These are phyloP conservation scores for Dynastes maya DNA, from an alignment of 2,888 invertebrate genomes.

Conservation along the genomic window DNA sequence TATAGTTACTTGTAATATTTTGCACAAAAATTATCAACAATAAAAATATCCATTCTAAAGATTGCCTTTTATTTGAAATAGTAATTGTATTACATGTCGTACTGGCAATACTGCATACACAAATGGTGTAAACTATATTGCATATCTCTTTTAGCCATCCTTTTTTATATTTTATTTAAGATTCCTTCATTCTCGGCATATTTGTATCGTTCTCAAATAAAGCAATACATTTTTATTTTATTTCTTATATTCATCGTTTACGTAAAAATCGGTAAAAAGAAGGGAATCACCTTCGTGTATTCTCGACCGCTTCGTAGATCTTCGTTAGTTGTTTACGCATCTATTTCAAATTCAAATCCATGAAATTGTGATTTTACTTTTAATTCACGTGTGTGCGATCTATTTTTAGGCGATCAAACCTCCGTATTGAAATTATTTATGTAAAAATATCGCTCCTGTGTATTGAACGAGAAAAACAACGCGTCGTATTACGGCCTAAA, in stretches of 20 bases:
- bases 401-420: slow-evolving; percentile 31
- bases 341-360: slow-evolving; percentile 35
- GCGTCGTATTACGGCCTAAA: slow-evolving; percentile 8
- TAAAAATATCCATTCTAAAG: too few species aligned
- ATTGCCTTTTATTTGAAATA: too few species aligned
- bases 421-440: slow-evolving; percentile 35
- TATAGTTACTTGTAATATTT: too few species aligned
- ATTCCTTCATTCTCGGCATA: too few species aligned
- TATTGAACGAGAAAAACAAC: slow-evolving; percentile 28
- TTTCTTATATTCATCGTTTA: neutral
- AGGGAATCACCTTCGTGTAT: neutral
- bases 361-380: slow-evolving; percentile 29
- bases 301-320: neutral
- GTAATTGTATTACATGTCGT: too few species aligned
- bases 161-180: too few species aligned
- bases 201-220: too few species aligned
- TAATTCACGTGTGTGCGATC: slow-evolving; percentile 38
- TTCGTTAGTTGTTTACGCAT: slow-evolving; percentile 1
- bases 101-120: too few species aligned
- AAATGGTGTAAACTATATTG: too few species aligned
- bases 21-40: too few species aligned
- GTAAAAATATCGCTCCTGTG: slow-evolving; percentile 26
- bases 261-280: neutral
- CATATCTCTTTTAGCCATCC: too few species aligned
- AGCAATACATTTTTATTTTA: too few species aligned